These are phyloP conservation scores for Squalus acanthias DNA, from an alignment of 2,797 vertebrate genomes.

Conservation along the genomic window DNA sequence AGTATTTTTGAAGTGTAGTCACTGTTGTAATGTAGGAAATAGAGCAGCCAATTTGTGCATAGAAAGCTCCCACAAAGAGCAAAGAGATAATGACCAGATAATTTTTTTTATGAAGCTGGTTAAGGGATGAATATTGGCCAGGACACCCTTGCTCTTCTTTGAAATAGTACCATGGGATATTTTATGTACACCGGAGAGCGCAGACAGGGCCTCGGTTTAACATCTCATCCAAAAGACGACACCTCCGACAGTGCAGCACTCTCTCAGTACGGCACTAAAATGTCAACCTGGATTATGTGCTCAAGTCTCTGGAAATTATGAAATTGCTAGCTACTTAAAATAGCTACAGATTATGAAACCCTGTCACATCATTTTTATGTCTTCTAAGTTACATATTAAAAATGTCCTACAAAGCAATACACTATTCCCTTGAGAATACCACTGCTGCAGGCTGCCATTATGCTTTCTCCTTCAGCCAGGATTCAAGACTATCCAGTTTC, in stretches of 20 bases:
- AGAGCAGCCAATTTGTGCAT: background rate
- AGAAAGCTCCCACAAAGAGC: background rate
- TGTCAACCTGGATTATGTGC: background rate
- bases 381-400: background rate
- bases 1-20: background rate
- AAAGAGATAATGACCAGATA: background rate
- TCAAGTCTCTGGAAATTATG: background rate
- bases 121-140: background rate
- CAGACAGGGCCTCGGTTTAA: background rate
- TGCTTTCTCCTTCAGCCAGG: background rate
- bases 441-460: background rate
- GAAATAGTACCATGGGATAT: background rate
- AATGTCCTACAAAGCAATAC: background rate
- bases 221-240: background rate
- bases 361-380: background rate
- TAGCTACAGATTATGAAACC: background rate
- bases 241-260: background rate
- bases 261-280: no score
- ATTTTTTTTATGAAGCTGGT: background rate
- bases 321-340: background rate
- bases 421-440: background rate
- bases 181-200: background rate
- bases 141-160: no score
- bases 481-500: background rate
- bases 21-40: background rate